These are phyloP conservation scores for Meliscaeva auricollis DNA, from an alignment of 2,888 invertebrate species.

Conservation along the genomic window DNA sequence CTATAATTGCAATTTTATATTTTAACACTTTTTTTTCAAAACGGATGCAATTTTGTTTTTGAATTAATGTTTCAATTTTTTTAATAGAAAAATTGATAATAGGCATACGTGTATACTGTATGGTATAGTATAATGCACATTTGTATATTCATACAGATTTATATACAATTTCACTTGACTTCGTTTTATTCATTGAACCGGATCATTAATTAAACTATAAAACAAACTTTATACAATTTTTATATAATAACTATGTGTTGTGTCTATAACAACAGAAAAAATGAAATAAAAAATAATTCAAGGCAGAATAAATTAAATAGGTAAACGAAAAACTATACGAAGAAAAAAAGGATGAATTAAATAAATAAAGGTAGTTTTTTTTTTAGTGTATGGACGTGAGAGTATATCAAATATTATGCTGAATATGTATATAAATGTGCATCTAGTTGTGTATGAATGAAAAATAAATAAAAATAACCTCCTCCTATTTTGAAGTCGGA, in stretches of 20 bases:
- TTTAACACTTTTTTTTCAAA: no score
- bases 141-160: not conserved
- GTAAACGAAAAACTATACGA: not conserved
- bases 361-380: constrained; percentile 13
- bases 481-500: no score
- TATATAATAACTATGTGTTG: not conserved
- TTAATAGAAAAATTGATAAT: no score
- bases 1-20: not conserved
- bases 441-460: not conserved
- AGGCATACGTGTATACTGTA: no score
- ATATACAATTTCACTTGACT: not conserved
- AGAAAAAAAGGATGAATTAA: constrained; percentile 5
- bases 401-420: not conserved
- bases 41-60: no score
- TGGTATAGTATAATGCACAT: no score
- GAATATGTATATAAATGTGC: not conserved
- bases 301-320: constrained; percentile 29
- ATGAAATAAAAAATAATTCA: constrained; percentile 6
- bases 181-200: constrained; percentile 22
- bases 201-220: constrained; percentile 8
- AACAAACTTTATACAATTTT: not conserved
- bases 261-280: not conserved
- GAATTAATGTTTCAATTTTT: no score
- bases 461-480: not conserved
- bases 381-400: constrained; percentile 2